These are phyloP conservation scores for Callaeas wilsoni DNA, from an alignment of 2,113 vertebrate genomes.

Conservation along the genomic window DNA sequence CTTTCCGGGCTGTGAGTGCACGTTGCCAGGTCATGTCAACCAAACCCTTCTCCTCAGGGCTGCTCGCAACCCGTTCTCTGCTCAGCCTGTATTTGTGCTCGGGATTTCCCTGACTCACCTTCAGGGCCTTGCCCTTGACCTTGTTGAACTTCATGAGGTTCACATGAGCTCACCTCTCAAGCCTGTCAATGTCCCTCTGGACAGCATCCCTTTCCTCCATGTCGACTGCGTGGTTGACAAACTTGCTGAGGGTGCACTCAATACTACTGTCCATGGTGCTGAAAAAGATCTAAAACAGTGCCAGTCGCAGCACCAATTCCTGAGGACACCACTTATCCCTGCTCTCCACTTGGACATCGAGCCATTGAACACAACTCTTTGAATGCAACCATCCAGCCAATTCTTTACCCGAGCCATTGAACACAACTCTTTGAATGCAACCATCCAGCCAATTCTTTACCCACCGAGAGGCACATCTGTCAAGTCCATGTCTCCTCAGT, in stretches of 20 bases:
- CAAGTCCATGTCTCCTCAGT: background rate
- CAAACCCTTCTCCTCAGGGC: background rate
- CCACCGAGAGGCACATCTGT: background rate
- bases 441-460: background rate
- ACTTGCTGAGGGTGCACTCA: background rate
- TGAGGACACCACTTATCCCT: accelerated
- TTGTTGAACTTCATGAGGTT: background rate
- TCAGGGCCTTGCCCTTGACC: background rate
- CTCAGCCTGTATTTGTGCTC: background rate
- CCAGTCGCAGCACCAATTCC: background rate
- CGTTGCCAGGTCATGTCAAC: background rate
- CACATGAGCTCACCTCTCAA: background rate
- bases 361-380: background rate
- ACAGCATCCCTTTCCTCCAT: background rate
- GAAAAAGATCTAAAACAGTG: background rate
- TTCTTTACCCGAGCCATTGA: accelerated
- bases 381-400: background rate
- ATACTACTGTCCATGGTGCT: background rate
- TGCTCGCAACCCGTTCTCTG: background rate
- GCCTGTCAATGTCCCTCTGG: background rate
- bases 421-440: background rate
- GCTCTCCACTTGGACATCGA: background rate
- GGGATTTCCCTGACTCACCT: background rate
- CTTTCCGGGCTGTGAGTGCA: background rate
- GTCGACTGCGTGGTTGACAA: accelerated